phyloP scores from a whole-genome alignment of 2,888 invertebrate genomes.

The Xestobium rufovillosum region DNA sequence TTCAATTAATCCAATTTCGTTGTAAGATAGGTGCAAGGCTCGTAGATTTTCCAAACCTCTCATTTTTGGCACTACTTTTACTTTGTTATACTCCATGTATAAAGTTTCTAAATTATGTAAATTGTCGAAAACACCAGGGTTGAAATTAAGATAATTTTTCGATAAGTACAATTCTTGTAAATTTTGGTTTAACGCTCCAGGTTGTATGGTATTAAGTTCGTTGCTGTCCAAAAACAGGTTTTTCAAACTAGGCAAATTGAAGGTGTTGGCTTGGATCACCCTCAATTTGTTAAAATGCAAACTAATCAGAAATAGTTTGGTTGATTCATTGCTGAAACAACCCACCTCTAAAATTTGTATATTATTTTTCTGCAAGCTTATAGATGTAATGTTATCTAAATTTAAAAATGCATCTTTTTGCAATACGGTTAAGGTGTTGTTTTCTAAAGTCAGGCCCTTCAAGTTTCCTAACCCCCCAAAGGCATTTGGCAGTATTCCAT shows the following conservation, averaged over 20 bases:
- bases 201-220: background rate
- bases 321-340: too few species aligned
- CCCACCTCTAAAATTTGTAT: background rate
- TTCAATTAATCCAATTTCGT: too few species aligned
- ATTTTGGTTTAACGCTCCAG: background rate
- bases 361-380: background rate
- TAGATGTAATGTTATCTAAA: background rate
- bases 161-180: background rate
- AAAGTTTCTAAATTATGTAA: too few species aligned
- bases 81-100: too few species aligned
- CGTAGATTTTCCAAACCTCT: too few species aligned
- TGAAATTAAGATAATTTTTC: background rate
- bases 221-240: background rate
- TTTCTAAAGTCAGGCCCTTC: background rate
- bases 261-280: background rate
- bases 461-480: background rate
- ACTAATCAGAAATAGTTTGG: background rate
- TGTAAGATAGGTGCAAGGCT: too few species aligned
- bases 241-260: background rate
- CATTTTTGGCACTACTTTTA: too few species aligned
- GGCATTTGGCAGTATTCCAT: background rate
- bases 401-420: background rate
- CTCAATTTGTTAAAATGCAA: background rate
- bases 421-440: background rate
- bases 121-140: too few species aligned